phyloP scores from a whole-genome alignment of 2,888 invertebrate species.

The Parnassius smintheus region DNA sequence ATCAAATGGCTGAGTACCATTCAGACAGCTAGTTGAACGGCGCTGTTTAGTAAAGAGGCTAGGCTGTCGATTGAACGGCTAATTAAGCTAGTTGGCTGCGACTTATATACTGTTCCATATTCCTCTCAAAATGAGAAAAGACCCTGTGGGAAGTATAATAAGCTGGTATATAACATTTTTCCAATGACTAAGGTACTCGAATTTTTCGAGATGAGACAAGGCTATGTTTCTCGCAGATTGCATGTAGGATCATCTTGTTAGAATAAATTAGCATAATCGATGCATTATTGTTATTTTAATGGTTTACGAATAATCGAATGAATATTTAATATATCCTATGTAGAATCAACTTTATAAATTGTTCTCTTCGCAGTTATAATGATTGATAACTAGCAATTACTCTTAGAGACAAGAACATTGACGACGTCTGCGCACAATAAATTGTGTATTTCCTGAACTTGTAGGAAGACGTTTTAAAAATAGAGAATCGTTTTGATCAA shows the following conservation, averaged over 20 bases:
- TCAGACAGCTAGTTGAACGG: no score
- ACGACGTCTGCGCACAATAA: neutral
- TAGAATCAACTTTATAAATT: slow-evolving; percentile 3
- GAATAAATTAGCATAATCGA: slow-evolving; percentile 8
- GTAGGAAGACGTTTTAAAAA: neutral
- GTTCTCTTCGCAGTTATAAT: slow-evolving; percentile 1
- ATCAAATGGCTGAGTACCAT: no score
- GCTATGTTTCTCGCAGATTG: neutral
- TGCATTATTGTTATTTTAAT: neutral
- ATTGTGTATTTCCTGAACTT: slow-evolving; percentile 3
- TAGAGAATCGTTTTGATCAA: no score
- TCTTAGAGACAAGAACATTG: slow-evolving; percentile 3
- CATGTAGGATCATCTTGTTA: neutral
- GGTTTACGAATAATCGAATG: neutral
- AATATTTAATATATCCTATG: slow-evolving; percentile 11
- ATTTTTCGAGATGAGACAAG: no score
- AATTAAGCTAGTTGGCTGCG: no score
- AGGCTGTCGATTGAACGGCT: no score
- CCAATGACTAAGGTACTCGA: no score
- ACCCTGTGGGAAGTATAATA: no score
- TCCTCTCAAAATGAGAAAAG: no score
- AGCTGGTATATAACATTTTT: no score
- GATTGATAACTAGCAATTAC: neutral
- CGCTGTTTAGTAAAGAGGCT: no score
- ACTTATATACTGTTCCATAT: no score